These are phyloP conservation scores for Lasiurus cinereus DNA, from an alignment of 2,113 vertebrate genomes.

Conservation along the genomic window DNA sequence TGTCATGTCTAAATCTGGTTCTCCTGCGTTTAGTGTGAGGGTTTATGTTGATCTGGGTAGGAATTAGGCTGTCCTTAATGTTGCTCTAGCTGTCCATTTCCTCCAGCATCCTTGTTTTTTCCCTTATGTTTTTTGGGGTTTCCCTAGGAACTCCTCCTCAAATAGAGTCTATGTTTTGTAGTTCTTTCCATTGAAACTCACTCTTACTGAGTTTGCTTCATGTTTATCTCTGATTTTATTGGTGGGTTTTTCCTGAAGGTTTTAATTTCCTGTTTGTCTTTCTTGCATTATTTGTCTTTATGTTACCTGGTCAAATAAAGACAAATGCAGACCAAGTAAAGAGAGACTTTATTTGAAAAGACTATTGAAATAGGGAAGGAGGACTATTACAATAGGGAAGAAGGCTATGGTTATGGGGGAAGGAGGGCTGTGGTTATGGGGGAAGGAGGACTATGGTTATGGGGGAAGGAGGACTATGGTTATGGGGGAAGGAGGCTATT, in stretches of 20 bases:
- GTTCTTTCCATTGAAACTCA: background rate
- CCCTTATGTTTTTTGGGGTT: background rate
- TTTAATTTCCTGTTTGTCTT: background rate
- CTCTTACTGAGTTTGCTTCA: background rate
- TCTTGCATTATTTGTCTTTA: background rate
- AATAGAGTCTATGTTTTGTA: background rate
- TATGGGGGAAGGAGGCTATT: too few species aligned
- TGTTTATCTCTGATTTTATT: background rate
- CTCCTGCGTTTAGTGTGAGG: background rate
- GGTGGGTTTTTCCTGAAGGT: background rate
- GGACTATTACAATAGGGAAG: too few species aligned
- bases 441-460: too few species aligned
- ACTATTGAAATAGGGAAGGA: background rate
- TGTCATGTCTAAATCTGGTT: background rate
- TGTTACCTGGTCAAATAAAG: background rate
- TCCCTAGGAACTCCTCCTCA: background rate
- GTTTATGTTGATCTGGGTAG: background rate
- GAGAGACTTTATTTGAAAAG: background rate
- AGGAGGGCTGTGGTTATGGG: too few species aligned
- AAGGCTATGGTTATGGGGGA: background rate
- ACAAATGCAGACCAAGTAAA: background rate
- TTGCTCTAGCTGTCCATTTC: too few species aligned
- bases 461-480: too few species aligned
- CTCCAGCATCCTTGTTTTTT: background rate
- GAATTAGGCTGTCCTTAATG: background rate